Evolutionary conservation across 2,113 vertebrate species (phyloP), one percentile per base, ranked within the genome.

Genomic region (Aphyosemion australe): DNA sequence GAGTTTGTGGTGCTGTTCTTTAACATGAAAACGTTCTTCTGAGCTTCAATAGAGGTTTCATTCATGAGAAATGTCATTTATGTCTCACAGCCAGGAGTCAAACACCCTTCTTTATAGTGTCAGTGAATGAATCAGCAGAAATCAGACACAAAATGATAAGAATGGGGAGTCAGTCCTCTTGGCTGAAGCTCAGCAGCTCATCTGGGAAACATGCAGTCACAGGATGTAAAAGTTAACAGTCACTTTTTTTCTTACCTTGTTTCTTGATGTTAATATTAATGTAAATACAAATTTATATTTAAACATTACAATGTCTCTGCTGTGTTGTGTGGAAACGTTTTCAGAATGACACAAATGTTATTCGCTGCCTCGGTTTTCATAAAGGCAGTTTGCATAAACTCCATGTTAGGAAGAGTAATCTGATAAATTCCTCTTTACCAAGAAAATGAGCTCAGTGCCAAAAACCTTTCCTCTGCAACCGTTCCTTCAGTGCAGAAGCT

Each of bases 201-300:
- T 57, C 57, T 83, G 72, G 84, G 69, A 80, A 86, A 79, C 82
- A 83, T 76, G 78, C 72, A 62, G 84, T 90, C 86, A 84, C 84
- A 91, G 88, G 90, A 93, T 94, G 90, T 94, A 94, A 94, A 93
- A 92, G 93, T 87, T 19, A 19, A 19, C 2, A 47, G 18, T 89
- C 69, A 90, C 90, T 87, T 92, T 90, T 87, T 93, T 91, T 91
- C 87, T 85, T 89, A 90, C 85, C 84, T 85, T 93, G 91, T 94
- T 93, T 91, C 90, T 94, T 88, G 91, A 93, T 96, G 94, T 95
- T 94, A 93, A 95, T 95, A 95, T 95, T 90, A 74, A 92, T 96
- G 96, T 97, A 98, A 98, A 99, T 98, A 98, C 95, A 99, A 93
- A 94, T 96, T 99, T 97, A 92, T 98, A 96, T 98, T 97, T 96